Percentiles rank a stretch among this genome's conserved stretches.
phyloP scores from a whole-genome alignment of 2,797 vertebrate genomes.

The Semotilus atromaculatus region DNA sequence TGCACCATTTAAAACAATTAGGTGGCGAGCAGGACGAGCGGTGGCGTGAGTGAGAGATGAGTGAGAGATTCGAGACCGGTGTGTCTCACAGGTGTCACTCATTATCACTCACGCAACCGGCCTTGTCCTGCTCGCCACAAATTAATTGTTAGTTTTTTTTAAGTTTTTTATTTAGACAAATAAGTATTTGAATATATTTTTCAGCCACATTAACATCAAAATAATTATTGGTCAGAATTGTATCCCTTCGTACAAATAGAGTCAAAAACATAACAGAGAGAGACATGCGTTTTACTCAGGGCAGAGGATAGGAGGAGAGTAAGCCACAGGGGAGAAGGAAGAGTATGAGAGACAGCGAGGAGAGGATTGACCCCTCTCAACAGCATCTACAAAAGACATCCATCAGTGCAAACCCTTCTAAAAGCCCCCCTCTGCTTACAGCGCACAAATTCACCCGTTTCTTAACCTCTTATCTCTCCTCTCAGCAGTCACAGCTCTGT shows the following conservation, averaged over 20 bases:
- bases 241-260: neutral
- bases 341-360: neutral
- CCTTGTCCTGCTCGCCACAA: no score
- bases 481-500: conserved; percentile 14
- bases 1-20: neutral
- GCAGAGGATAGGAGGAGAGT: neutral
- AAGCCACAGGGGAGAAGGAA: conserved; percentile 14
- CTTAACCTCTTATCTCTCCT: conserved; percentile 36
- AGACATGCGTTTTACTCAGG: neutral
- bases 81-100: no score
- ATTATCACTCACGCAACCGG: no score
- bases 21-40: no score
- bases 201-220: neutral
- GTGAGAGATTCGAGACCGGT: no score
- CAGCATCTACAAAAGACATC: conserved; percentile 38
- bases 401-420: conserved; percentile 25
- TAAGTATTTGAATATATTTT: neutral
- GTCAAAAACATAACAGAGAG: neutral
- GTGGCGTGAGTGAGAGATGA: no score
- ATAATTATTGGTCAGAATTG: neutral
- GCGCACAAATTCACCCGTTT: conserved; percentile 4
- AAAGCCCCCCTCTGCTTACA: conserved; percentile 11
- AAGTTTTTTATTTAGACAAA: neutral
- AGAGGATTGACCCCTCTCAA: conserved; percentile 19
- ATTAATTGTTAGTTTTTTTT: neutral